These are phyloP conservation scores for Chascanopsetta lugubris DNA, from an alignment of 2,113 vertebrate species.

Conservation along the genomic window DNA sequence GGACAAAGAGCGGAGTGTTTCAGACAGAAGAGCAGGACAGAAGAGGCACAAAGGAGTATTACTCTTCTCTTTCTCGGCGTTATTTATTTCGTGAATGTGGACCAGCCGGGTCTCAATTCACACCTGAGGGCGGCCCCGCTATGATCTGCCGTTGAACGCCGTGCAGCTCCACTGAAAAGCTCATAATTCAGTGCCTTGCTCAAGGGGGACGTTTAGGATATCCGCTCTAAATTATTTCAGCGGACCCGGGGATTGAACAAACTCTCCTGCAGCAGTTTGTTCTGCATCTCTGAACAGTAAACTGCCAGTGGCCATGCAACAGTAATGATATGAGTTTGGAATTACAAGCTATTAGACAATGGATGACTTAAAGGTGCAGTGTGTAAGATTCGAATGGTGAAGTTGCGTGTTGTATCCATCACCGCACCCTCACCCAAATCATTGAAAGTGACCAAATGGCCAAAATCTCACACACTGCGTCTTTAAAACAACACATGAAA, in stretches of 20 bases:
- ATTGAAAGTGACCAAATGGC: too few relatives aligned
- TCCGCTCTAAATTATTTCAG: background rate
- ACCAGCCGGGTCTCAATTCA: background rate
- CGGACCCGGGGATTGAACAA: constrained; percentile 4
- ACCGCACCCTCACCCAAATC: too few relatives aligned
- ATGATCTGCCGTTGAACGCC: background rate
- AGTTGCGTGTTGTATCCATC: too few relatives aligned
- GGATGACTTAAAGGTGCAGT: background rate
- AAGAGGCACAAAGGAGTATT: background rate
- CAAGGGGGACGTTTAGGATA: background rate
- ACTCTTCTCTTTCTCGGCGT: background rate
- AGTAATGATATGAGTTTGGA: background rate
- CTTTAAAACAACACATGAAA: too few relatives aligned
- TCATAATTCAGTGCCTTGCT: constrained; percentile 27
- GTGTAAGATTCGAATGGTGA: too few relatives aligned
- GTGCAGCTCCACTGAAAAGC: background rate
- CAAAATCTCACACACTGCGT: too few relatives aligned
- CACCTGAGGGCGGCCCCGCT: background rate
- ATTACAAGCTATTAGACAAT: background rate
- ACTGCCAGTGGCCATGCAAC: too few relatives aligned
- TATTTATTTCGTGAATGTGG: constrained; percentile 6
- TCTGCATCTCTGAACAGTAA: background rate
- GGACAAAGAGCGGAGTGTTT: background rate
- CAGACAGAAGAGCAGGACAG: background rate
- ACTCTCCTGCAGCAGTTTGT: background rate